Percentiles rank a stretch among this genome's conserved stretches.
These are phyloP conservation scores for Latrodectus hesperus DNA, from an alignment of 2,888 invertebrate species.

Conservation along the genomic window DNA sequence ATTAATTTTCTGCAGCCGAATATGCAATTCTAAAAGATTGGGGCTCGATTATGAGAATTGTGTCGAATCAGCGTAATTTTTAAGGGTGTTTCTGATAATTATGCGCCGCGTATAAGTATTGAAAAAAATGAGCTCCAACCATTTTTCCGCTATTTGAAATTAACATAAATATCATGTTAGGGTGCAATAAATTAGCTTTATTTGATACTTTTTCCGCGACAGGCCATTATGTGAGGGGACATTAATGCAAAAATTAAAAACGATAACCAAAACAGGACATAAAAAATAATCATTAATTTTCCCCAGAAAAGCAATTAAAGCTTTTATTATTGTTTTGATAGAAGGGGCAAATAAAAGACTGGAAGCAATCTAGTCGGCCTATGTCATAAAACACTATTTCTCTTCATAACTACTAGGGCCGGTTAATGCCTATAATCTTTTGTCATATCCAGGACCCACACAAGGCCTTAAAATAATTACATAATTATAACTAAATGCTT, in stretches of 20 bases:
- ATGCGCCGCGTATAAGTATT: not conserved
- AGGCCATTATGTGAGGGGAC: conserved; percentile 27
- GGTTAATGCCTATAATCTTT: conserved; percentile 16
- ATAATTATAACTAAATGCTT: conserved; percentile 67
- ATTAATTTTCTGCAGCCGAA: no score
- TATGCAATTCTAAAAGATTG: no score
- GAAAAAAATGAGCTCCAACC: not conserved
- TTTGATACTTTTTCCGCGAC: conserved; percentile 7
- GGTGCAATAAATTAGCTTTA: conserved; percentile 15
- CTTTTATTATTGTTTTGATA: conserved; percentile 43
- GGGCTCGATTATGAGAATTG: not conserved
- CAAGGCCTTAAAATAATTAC: conserved; percentile 59
- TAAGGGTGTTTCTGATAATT: not conserved
- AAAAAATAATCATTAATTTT: conserved; percentile 55
- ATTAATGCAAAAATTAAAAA: conserved; percentile 49
- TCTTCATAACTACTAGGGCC: conserved; percentile 15
- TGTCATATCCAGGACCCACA: conserved; percentile 49
- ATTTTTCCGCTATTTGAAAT: not conserved
- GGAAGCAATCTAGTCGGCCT: conserved; percentile 36
- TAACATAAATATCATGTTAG: conserved; percentile 53
- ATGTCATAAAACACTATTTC: conserved; percentile 59
- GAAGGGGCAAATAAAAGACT: not conserved
- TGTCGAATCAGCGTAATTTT: not conserved
- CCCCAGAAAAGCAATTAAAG: conserved; percentile 48
- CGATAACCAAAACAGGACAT: conserved; percentile 30